Percentiles rank a stretch among this genome's conserved stretches.
These are phyloP conservation scores for Chironomus tentans DNA, from an alignment of 2,888 invertebrate species.

Conservation along the genomic window DNA sequence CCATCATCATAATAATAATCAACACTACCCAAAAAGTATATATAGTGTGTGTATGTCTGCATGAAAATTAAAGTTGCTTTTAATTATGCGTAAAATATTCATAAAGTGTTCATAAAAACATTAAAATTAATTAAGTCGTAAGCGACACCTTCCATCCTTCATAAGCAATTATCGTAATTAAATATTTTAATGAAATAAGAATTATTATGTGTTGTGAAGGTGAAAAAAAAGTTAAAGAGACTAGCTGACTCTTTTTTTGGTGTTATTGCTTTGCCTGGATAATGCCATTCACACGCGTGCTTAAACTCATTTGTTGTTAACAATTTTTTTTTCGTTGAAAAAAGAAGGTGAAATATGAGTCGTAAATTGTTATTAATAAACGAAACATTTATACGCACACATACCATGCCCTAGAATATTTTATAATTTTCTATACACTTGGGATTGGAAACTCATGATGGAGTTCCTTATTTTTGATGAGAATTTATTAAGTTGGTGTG, in stretches of 20 bases:
- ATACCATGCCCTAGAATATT: no score
- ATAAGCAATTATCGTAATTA: conserved; percentile 24
- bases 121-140: conserved; percentile 24
- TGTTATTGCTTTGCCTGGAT: background rate
- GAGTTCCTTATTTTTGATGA: background rate
- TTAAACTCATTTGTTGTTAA: conserved; percentile 1
- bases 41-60: no score
- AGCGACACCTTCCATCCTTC: background rate
- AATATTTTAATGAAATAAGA: background rate
- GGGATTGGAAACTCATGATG: background rate
- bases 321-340: background rate
- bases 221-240: background rate
- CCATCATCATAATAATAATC: background rate
- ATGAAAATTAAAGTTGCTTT: background rate
- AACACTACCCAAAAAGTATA: background rate
- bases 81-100: conserved; percentile 11
- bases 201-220: background rate
- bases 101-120: conserved; percentile 23
- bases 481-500: no score
- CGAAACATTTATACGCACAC: background rate
- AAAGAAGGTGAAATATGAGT: conserved; percentile 19
- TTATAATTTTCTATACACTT: no score
- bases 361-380: conserved; percentile 20
- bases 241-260: background rate
- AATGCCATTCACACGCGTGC: background rate